A percentile compares a stretch with the other conserved stretches of the same genome.
Evolutionary conservation across 2,888 invertebrate species (phyloP).

Genomic region (Petrolisthes cinctipes): DNA sequence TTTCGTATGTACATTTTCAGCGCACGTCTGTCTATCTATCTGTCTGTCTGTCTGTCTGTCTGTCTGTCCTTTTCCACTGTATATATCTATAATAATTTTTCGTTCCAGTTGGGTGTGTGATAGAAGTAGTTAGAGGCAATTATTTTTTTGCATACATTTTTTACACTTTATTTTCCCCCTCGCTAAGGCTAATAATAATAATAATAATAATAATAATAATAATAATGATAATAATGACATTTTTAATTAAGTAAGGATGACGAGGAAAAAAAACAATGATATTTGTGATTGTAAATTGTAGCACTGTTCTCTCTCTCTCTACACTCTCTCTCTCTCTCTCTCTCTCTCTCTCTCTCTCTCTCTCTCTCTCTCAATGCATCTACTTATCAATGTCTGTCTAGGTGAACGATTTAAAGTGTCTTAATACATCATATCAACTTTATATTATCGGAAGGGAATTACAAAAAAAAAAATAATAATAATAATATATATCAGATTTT

Average conservation of each 20-base stretch:
- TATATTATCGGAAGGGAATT: neutral
- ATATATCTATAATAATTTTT: slow-evolving; percentile 5
- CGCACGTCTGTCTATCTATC: neutral
- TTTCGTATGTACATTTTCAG: neutral
- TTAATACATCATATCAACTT: slow-evolving; percentile 57
- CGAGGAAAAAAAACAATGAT: slow-evolving; percentile 32
- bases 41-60: neutral
- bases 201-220: neutral
- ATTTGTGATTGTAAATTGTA: slow-evolving; percentile 25
- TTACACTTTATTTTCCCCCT: neutral
- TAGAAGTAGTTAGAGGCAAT: neutral
- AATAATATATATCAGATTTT: neutral
- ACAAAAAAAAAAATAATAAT: neutral
- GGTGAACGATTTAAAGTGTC: slow-evolving; percentile 52
- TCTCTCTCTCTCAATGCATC: slow-evolving; percentile 24
- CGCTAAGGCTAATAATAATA: neutral
- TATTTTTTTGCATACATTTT: neutral
- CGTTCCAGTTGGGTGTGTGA: neutral
- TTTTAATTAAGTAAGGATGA: slow-evolving; percentile 28
- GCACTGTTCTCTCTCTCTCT: slow-evolving; percentile 37
- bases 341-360: slow-evolving; percentile 34
- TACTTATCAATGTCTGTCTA: slow-evolving; percentile 11
- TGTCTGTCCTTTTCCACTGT: neutral
- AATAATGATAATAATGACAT: slow-evolving; percentile 26
- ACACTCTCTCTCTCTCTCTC: slow-evolving; percentile 7